Evolutionary conservation across 1,140 invertebrate species (phyloP), one percentile per base, ranked within the genome.

Genomic region (Drosophila nigromelanica): DNA sequence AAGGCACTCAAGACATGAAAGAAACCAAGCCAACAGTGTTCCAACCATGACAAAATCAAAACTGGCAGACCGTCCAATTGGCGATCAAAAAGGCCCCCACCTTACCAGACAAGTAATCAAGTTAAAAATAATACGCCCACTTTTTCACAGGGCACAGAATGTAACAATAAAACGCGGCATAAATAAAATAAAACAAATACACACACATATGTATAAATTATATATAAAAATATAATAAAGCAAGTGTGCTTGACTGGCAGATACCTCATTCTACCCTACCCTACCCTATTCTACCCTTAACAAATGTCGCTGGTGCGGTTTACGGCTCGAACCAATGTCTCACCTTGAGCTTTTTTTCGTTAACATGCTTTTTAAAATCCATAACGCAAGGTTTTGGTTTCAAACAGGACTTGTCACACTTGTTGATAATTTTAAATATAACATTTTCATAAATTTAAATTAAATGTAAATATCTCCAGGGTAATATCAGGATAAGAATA

Each of bases 51-150:
- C 43, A 27, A 11, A 45, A 66, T 47, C 42, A 60, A 61, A 52
- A 42, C 47, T 50, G 40, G 37, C 56, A 61, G 48, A 61, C 56
- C 58, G 56, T 68, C 52, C 47, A 68, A 68, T 68, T 60, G 56
- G 27, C 66, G 14, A 60, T 68, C 56, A 68, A 63, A 48, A 60
- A 18, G 6, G 35, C 8, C 52, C 33, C 50, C 54, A 37, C 24
- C 40, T 43, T 30, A 35, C 15, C 42, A 33, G 14, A n/a, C 33
- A 37, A 60, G 56, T 12, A 69, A 61, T 43, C 47, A 42, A 61
- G 39, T 61, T 69, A 69, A 69, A 69, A 69, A 69, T 69, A 69
- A 69, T 69, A 27, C 37, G 15, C 8, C 45, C 47, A 67, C 24
- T 48, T 67, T 58, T 42, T 14, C 4, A 33, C 45, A 59, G 11